Percentiles rank a stretch among this genome's conserved stretches.
These are phyloP conservation scores for Chionis minor DNA, from an alignment of 2,113 vertebrate genomes.

Conservation along the genomic window DNA sequence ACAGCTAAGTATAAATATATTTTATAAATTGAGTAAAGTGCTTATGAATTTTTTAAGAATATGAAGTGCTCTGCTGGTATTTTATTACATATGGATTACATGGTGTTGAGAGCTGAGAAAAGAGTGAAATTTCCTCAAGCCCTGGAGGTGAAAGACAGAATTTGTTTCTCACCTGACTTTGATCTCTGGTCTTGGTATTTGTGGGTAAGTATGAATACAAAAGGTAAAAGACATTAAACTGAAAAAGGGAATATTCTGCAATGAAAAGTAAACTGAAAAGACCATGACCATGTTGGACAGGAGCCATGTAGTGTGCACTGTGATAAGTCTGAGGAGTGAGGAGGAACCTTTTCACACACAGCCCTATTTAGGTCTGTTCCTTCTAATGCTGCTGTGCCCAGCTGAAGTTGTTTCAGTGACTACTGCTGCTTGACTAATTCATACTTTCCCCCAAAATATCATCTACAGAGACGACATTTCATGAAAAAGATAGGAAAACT, in stretches of 20 bases:
- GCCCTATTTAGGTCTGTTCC: background rate
- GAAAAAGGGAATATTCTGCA: background rate
- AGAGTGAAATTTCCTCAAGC: background rate
- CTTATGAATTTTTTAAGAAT: background rate
- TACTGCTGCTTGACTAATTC: background rate
- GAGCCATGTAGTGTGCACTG: background rate
- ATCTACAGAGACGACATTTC: background rate
- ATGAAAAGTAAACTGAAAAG: background rate
- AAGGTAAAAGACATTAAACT: background rate
- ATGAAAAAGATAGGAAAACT: background rate
- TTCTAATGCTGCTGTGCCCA: background rate
- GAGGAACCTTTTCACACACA: background rate
- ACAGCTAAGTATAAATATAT: background rate
- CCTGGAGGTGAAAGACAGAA: background rate
- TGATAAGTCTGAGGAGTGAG: background rate
- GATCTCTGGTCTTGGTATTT: background rate
- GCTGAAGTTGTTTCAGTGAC: background rate
- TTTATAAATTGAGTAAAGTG: background rate
- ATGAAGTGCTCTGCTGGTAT: background rate
- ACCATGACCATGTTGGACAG: accelerated
- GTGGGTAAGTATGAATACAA: background rate
- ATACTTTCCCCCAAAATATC: background rate
- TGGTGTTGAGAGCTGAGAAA: background rate
- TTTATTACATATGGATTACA: background rate
- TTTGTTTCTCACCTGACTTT: background rate